A percentile compares a stretch with the other conserved stretches of the same genome.
Evolutionary conservation across 2,797 vertebrate genomes (phyloP).

Genomic region (Miichthys miiuy): DNA sequence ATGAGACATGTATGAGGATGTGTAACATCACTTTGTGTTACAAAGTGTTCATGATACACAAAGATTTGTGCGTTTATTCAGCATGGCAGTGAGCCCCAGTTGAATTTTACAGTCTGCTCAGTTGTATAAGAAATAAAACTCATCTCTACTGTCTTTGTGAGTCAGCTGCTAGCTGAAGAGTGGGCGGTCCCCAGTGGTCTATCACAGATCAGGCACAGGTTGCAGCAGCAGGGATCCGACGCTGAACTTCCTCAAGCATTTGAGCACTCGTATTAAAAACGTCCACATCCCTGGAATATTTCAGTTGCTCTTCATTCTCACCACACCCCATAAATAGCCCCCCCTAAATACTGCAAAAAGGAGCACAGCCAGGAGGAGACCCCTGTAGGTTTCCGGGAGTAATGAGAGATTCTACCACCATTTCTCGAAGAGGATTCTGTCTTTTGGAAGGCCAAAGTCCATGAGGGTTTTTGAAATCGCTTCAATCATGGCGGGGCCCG

Average conservation of each 20-base stretch:
- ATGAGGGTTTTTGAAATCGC: conserved; percentile 88
- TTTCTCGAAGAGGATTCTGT: conserved; percentile 94
- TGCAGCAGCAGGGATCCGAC: conserved; percentile 28
- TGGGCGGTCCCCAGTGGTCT: conserved; percentile 28
- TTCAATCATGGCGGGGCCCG: conserved; percentile 97
- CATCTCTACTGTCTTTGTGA: conserved; percentile 23
- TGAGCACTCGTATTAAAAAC: neutral
- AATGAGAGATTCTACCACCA: conserved; percentile 91
- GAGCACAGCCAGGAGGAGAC: neutral
- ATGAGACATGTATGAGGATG: conserved; percentile 2
- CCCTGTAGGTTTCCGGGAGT: neutral
- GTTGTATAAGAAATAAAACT: conserved; percentile 42
- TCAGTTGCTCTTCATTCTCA: conserved; percentile 21
- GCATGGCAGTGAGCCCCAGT: conserved; percentile 1
- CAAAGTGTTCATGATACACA: neutral
- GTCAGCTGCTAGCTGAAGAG: conserved; percentile 31
- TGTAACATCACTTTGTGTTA: neutral
- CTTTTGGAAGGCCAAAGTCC: conserved; percentile 83
- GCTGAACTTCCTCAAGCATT: conserved; percentile 18
- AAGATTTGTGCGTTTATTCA: conserved; percentile 19
- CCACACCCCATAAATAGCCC: neutral
- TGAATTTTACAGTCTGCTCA: conserved; percentile 1
- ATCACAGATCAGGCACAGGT: conserved; percentile 23
- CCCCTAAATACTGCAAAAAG: neutral
- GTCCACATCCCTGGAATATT: conserved; percentile 35